Conservation (phyloP, 2,797 vertebrate species). For the Huso huso region DNA sequence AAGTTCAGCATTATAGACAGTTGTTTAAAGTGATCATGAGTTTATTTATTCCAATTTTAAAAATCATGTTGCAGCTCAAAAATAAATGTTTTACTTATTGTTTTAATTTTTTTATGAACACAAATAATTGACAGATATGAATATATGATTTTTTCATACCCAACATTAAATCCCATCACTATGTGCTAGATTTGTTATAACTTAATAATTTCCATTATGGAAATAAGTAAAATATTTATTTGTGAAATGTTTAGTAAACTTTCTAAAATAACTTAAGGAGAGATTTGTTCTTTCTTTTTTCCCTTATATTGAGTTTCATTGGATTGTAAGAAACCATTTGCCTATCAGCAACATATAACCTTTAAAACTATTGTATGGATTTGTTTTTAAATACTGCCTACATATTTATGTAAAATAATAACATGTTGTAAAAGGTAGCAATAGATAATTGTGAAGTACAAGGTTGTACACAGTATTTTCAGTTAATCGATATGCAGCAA, state of each 20-base stretch:
- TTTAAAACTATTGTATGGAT: slow-evolving; percentile 27
- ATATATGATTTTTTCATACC: slow-evolving; percentile 34
- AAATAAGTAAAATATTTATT: slow-evolving; percentile 52
- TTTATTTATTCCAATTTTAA: slow-evolving; percentile 10
- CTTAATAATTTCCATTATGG: slow-evolving; percentile 37
- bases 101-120: slow-evolving; percentile 35
- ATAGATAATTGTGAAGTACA: slow-evolving; percentile 1
- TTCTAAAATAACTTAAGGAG: slow-evolving; percentile 28
- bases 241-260: slow-evolving; percentile 28
- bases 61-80: slow-evolving; percentile 30
- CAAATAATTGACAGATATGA: slow-evolving; percentile 23
- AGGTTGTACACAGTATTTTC: slow-evolving; percentile 9
- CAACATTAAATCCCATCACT: slow-evolving; percentile 15
- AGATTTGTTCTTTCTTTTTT: slow-evolving; percentile 9
- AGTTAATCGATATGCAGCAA: slow-evolving; percentile 48
- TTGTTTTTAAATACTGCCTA: slow-evolving; percentile 28
- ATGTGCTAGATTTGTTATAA: slow-evolving; percentile 5
- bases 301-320: not conserved
- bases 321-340: slow-evolving; percentile 6
- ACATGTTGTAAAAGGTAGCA: slow-evolving; percentile 27
- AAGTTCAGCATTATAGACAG: slow-evolving; percentile 9
- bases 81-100: slow-evolving; percentile 36
- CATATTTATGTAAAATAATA: slow-evolving; percentile 38
- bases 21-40: slow-evolving; percentile 8
- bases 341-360: slow-evolving; percentile 17